Evolutionary conservation across 2,113 vertebrate species (phyloP).

Genomic region (Callipepla californica): DNA sequence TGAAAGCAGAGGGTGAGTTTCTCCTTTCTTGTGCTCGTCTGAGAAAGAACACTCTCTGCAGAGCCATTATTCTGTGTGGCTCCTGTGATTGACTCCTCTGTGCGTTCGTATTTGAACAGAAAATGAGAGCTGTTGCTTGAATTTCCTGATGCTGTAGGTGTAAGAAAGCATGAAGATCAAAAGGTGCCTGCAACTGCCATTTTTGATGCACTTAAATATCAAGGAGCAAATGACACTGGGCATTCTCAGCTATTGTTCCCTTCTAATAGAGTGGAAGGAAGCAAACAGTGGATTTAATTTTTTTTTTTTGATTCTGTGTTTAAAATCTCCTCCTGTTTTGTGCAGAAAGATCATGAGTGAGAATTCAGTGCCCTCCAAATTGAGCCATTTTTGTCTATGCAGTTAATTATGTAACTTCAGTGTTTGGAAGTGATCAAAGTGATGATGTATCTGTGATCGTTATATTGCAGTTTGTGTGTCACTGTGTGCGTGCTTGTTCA

Average conservation of each 20-base stretch:
- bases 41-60: neutral
- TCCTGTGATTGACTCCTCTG: neutral
- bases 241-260: neutral
- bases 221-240: neutral
- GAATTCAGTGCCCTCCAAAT: neutral
- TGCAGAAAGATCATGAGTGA: neutral
- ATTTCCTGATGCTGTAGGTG: neutral
- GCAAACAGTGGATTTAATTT: neutral
- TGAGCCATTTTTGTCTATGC: neutral
- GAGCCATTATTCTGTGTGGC: neutral
- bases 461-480: neutral
- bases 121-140: neutral
- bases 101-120: neutral
- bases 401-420: neutral
- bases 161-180: neutral
- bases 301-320: neutral
- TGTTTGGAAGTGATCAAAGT: neutral
- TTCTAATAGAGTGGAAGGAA: neutral
- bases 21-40: neutral
- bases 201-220: neutral
- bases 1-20: conserved; percentile 1
- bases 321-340: neutral
- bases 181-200: neutral
- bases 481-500: neutral
- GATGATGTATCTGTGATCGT: neutral